Evolutionary conservation across 2,888 invertebrate genomes (phyloP).

Genomic region (Drosophila nigricruria): DNA sequence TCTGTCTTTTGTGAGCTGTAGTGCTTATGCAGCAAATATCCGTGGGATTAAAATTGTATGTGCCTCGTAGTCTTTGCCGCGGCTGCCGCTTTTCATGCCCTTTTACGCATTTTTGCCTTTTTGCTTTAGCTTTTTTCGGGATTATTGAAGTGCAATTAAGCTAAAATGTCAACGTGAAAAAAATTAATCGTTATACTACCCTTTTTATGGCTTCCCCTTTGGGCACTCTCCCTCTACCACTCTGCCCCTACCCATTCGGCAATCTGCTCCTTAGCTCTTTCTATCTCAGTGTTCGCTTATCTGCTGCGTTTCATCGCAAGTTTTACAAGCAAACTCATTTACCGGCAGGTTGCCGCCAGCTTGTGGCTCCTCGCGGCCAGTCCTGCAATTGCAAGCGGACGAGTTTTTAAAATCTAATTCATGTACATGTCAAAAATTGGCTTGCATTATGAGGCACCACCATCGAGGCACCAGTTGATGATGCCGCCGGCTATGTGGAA

Average conservation of each 20-base stretch:
- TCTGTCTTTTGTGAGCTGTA: slow-evolving; percentile 33
- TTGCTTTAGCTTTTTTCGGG: slow-evolving; percentile 73
- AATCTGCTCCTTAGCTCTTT: slow-evolving; percentile 3
- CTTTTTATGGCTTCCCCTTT: slow-evolving; percentile 75
- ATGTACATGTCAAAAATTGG: slow-evolving; percentile 81
- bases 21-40: slow-evolving; percentile 82
- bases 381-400: slow-evolving; percentile 55
- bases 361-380: slow-evolving; percentile 19
- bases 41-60: slow-evolving; percentile 81
- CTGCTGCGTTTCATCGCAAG: slow-evolving; percentile 57
- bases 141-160: slow-evolving; percentile 85
- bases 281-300: slow-evolving; percentile 44
- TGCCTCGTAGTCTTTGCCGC: slow-evolving; percentile 49
- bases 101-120: slow-evolving; percentile 81
- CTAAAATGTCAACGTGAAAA: slow-evolving; percentile 83
- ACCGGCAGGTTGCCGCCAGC: slow-evolving; percentile 49
- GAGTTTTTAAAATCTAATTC: slow-evolving; percentile 78
- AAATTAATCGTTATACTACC: slow-evolving; percentile 82
- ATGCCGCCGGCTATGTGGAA: slow-evolving; percentile 47
- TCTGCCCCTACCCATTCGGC: neutral
- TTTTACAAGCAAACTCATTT: slow-evolving; percentile 73
- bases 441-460: slow-evolving; percentile 67
- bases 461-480: slow-evolving; percentile 36
- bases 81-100: slow-evolving; percentile 82
- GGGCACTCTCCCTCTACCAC: slow-evolving; percentile 7